Conservation (phyloP, 1,140 invertebrate species). For the Glossosoma conforme region DNA sequence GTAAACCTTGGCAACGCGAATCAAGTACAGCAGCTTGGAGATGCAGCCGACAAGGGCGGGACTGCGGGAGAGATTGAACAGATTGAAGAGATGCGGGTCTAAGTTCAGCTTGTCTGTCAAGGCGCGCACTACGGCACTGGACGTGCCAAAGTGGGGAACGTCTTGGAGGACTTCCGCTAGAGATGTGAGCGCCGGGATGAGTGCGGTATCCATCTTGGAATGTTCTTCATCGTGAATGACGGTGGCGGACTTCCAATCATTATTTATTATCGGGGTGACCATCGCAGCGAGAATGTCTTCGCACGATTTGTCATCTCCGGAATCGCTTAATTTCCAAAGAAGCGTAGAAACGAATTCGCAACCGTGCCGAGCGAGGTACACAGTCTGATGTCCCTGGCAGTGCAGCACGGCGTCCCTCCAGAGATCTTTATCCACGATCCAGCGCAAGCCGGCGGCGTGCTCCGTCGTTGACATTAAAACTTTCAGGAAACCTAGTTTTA, state of each 20-base stretch:
- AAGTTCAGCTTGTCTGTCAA: slow-evolving; percentile 34
- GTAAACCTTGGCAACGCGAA: slow-evolving; percentile 15
- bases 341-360: slow-evolving; percentile 52
- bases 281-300: slow-evolving; percentile 48
- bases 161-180: slow-evolving; percentile 43
- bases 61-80: slow-evolving; percentile 24
- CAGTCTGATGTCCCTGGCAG: slow-evolving; percentile 54
- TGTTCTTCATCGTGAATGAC: slow-evolving; percentile 46
- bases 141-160: slow-evolving; percentile 40
- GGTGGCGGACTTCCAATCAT: slow-evolving; percentile 36
- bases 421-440: slow-evolving; percentile 48
- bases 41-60: slow-evolving; percentile 11
- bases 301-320: slow-evolving; percentile 41
- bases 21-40: slow-evolving; percentile 20
- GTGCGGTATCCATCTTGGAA: slow-evolving; percentile 47
- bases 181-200: slow-evolving; percentile 50
- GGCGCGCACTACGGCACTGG: slow-evolving; percentile 37
- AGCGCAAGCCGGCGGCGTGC: slow-evolving; percentile 52
- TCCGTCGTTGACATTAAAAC: slow-evolving; percentile 50
- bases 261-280: slow-evolving; percentile 46
- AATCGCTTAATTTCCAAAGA: slow-evolving; percentile 47
- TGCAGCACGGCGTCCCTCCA: slow-evolving; percentile 54
- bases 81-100: slow-evolving; percentile 32
- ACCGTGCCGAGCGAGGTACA: slow-evolving; percentile 58
- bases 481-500: slow-evolving; percentile 58